Conservation (phyloP, 2,113 vertebrate species). For the Cottus gobio region DNA sequence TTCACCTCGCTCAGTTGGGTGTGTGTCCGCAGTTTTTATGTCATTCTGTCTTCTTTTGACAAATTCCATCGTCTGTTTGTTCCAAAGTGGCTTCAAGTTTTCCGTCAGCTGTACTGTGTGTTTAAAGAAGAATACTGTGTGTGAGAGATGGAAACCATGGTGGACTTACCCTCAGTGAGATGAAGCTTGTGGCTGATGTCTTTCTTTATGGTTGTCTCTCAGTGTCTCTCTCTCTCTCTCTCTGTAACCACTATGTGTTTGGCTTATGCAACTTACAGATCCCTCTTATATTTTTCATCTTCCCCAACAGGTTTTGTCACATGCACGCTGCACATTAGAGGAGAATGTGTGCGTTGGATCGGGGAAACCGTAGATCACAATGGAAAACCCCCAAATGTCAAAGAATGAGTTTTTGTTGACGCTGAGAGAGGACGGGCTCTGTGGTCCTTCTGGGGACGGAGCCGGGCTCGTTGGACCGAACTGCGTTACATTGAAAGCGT, state of each 20-base stretch:
- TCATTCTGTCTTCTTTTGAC: not conserved
- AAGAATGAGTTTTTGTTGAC: too few species aligned
- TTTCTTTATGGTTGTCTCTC: not conserved
- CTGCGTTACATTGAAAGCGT: not conserved
- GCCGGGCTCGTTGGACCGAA: not conserved
- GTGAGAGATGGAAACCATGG: not conserved
- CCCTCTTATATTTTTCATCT: not conserved
- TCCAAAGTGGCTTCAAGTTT: not conserved
- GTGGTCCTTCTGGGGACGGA: not conserved
- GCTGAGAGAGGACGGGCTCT: not conserved
- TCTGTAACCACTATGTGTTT: not conserved
- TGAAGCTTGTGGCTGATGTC: not conserved
- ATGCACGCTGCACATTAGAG: not conserved
- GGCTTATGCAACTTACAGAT: not conserved
- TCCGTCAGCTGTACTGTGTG: too few species aligned
- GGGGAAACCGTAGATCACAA: too few species aligned
- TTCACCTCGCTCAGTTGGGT: too few species aligned
- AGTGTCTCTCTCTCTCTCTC: not conserved
- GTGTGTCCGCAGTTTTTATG: too few species aligned
- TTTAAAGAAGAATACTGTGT: not conserved
- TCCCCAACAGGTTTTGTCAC: not conserved
- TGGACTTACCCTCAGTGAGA: not conserved
- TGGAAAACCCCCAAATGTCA: too few species aligned
- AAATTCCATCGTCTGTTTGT: too few species aligned
- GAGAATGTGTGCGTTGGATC: not conserved